Conservation (phyloP, 2,888 invertebrate species). For the Leptopterna dolabrata region DNA sequence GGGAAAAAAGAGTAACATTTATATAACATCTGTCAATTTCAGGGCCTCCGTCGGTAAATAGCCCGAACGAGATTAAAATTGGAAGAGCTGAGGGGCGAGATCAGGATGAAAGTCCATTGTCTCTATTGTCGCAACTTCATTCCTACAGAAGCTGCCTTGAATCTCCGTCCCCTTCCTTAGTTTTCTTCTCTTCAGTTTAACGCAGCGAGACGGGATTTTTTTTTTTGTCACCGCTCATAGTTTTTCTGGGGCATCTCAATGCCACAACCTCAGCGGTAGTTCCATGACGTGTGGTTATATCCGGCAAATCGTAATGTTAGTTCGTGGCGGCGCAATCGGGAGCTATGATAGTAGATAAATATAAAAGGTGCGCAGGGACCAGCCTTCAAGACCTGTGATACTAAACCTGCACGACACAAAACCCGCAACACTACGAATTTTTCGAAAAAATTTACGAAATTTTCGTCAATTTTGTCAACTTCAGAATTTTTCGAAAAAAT, state of each 20-base stretch:
- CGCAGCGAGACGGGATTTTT: neutral
- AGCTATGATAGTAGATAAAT: too few species aligned
- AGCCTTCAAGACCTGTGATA: too few species aligned
- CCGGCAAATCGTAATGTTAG: neutral
- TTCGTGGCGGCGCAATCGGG: neutral
- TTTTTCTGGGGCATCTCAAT: conserved; percentile 12
- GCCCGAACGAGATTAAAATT: conserved; percentile 23
- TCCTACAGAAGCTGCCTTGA: conserved; percentile 4
- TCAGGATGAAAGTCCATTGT: conserved; percentile 21
- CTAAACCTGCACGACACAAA: too few species aligned
- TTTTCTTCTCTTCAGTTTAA: neutral
- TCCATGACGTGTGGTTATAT: neutral
- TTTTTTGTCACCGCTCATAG: neutral
- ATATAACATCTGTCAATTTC: neutral
- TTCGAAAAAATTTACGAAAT: too few species aligned
- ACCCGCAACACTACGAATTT: too few species aligned
- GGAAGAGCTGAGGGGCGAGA: neutral
- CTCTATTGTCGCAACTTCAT: conserved; percentile 26
- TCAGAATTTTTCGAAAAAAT: too few species aligned
- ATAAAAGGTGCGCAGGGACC: too few species aligned
- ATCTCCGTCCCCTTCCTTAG: neutral
- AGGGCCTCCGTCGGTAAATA: neutral
- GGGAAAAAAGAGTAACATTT: neutral
- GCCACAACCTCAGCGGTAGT: neutral
- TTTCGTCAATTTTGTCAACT: too few species aligned